Base-by-base conservation (phyloP, 2,797 vertebrate genomes). In the Hapalemur alaotrensis region DNA sequence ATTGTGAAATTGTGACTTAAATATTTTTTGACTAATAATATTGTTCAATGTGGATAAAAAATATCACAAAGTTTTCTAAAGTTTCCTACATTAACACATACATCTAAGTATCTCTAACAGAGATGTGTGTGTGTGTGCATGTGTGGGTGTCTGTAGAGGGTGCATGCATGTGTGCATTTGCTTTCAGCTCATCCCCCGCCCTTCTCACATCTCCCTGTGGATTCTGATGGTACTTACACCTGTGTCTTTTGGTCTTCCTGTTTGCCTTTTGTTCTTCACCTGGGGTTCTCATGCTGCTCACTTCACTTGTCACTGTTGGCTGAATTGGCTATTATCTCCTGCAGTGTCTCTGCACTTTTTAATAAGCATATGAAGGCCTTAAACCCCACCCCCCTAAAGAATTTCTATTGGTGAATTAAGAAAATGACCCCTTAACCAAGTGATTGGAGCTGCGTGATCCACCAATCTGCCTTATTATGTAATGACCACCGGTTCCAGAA, bases 401-500 rank as follows among this genome's bases (percentile, higher is more conserved):
- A 41, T 11, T 54, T 94, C 10, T 96, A 13, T 73, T 91, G 76
- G 14, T 70, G 38, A 93, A 50, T 23, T 79, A 67, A 70, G 52
- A 46, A 93, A 75, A 57, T 76, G 61, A 72, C 43, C n/a, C 13
- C 28, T 61, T 88, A n/a, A 38, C 22, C 63, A 4, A 82, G 28
- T 82, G 35, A 57, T 72, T 72, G 93, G 38, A 72, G 43, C n/a
- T 87, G 14, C 5, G 28, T 73, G 10, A 67, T 35, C 23, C 5
- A 43, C 11, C 65, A 38, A 0, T 30, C 4, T 32, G 5, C 7
- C 35, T 69, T 76, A 15, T 41, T 13, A 11, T 52, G 32, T 59
- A 93, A 89, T 87, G 28, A 43, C n/a, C 46, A 41, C 38, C 28
- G 43, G 89, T 89, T 92, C 30, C 82, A 90, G 81, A 95, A 90